Conservation (phyloP, 2,888 invertebrate species). For the Enchytraeus crypticus region DNA sequence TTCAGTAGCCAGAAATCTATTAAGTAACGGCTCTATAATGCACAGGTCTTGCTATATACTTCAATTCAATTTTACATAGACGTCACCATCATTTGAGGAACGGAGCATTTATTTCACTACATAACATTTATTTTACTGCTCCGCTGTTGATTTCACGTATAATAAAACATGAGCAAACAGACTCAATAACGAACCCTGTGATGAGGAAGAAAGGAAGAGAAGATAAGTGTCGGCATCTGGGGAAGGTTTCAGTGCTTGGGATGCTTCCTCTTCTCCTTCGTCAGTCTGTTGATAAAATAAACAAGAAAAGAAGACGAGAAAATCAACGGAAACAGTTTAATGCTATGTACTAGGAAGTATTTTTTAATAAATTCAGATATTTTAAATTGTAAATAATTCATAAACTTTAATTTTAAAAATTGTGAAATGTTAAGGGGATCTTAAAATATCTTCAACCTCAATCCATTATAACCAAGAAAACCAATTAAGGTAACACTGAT, state of each 20-base stretch:
- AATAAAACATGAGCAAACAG: background rate
- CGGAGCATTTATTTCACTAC: no score
- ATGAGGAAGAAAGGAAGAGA: slow-evolving; percentile 60
- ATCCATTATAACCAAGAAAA: no score
- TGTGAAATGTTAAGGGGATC: no score
- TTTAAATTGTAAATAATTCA: background rate
- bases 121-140: background rate
- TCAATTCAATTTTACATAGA: no score
- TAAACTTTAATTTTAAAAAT: no score
- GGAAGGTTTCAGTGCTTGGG: slow-evolving; percentile 58
- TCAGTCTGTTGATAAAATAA: slow-evolving; percentile 3
- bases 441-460: background rate
- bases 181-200: slow-evolving; percentile 3
- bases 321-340: background rate
- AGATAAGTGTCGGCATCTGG: slow-evolving; percentile 84
- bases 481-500: no score
- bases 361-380: background rate
- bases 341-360: background rate
- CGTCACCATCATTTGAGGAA: no score
- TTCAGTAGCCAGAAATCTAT: no score
- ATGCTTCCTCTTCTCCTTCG: slow-evolving; percentile 46
- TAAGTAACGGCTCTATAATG: no score
- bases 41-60: no score
- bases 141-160: background rate
- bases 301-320: background rate